phyloP scores from a whole-genome alignment of 2,113 vertebrate genomes.

The Apeltes quadracus region DNA sequence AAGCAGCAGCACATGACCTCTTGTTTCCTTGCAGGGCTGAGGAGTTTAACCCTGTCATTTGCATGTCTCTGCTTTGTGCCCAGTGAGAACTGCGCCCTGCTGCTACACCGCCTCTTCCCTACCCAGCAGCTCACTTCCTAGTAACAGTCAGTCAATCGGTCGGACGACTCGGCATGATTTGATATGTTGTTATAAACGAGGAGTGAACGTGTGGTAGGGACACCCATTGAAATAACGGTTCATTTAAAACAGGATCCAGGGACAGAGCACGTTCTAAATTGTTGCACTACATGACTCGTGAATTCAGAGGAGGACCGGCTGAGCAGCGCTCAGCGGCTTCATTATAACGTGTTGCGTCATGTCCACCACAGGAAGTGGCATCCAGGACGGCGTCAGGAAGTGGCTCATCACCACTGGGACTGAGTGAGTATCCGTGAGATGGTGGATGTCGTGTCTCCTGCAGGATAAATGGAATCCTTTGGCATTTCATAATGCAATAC shows the following conservation, averaged over 20 bases:
- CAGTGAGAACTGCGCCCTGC: constrained; percentile 6
- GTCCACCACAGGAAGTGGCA: constrained; percentile 42
- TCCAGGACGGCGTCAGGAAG: constrained; percentile 38
- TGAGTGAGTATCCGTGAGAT: constrained; percentile 50
- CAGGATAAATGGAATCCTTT: background rate
- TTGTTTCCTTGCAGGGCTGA: constrained; percentile 35
- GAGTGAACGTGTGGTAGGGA: too few relatives aligned
- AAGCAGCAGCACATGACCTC: constrained; percentile 10
- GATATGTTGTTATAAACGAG: too few relatives aligned
- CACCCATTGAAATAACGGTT: too few relatives aligned
- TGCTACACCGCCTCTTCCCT: background rate
- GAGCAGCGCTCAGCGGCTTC: background rate
- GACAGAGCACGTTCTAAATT: background rate
- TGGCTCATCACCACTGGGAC: constrained; percentile 46
- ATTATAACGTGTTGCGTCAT: constrained; percentile 17
- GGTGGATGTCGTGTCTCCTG: background rate
- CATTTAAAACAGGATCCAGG: background rate
- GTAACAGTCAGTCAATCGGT: too few relatives aligned
- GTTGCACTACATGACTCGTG: background rate
- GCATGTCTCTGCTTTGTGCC: constrained; percentile 43
- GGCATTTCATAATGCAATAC: too few relatives aligned
- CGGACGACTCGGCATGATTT: too few relatives aligned
- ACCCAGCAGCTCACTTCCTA: background rate
- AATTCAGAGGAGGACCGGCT: background rate
- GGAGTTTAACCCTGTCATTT: constrained; percentile 30